Evolutionary conservation across 92 coral and sea anemone species (phyloP).

Genomic region (Bergia puertoricense): DNA sequence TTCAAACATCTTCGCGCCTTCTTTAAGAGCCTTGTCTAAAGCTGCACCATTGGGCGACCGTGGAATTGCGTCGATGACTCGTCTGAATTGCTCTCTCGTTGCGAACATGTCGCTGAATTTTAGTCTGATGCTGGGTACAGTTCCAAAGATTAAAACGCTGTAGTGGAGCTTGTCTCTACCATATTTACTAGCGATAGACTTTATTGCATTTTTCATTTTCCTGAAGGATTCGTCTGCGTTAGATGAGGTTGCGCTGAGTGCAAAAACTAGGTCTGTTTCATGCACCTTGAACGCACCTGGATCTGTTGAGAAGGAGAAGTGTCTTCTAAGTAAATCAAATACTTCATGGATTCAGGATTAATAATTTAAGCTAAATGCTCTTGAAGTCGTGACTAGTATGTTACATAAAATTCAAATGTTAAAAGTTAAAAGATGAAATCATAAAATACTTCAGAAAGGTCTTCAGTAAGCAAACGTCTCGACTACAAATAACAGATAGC

Average conservation of each 20-base stretch:
- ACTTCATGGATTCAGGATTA: not conserved
- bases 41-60: slow-evolving; percentile 19
- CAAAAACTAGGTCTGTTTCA: slow-evolving; percentile 71
- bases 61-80: slow-evolving; percentile 18
- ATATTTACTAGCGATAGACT: slow-evolving; percentile 62
- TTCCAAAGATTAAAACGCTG: slow-evolving; percentile 75
- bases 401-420: too few species aligned
- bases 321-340: not conserved
- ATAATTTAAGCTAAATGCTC: not conserved
- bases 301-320: slow-evolving; percentile 1
- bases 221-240: slow-evolving; percentile 62
- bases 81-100: slow-evolving; percentile 5
- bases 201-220: slow-evolving; percentile 68
- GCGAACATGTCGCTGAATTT: slow-evolving; percentile 45
- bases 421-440: too few species aligned
- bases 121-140: slow-evolving; percentile 57
- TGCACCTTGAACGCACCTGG: slow-evolving; percentile 23
- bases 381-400: not conserved
- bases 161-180: slow-evolving; percentile 70
- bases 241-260: slow-evolving; percentile 68
- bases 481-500: too few species aligned
- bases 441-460: too few species aligned
- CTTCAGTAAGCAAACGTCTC: too few species aligned
- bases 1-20: slow-evolving; percentile 50
- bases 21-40: slow-evolving; percentile 39